Percentiles rank a stretch among this genome's conserved stretches.
phyloP scores from a whole-genome alignment of 1,140 invertebrate genomes.

The Zaprionus inermis region DNA sequence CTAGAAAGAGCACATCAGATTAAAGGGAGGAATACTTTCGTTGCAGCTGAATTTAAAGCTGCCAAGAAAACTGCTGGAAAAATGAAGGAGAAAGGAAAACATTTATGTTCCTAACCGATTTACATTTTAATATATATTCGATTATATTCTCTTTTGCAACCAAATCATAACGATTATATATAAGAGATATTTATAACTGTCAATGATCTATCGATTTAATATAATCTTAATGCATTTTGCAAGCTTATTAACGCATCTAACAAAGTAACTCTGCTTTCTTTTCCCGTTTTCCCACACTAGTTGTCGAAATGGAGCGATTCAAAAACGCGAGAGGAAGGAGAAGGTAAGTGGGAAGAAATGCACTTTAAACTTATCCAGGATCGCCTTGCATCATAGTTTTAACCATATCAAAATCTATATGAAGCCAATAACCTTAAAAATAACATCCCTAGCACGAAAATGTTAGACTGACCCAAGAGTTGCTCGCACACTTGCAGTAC shows the following conservation, averaged over 20 bases:
- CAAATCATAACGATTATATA: too few species aligned
- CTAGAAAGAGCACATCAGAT: conserved; percentile 25
- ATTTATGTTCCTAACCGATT: neutral
- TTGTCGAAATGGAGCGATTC: conserved; percentile 84
- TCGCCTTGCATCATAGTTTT: too few species aligned
- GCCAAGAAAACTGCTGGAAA: neutral
- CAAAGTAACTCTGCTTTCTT: conserved; percentile 34
- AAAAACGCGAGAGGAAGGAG: conserved; percentile 79
- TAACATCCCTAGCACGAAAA: neutral
- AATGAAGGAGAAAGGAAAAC: neutral
- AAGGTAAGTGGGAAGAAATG: conserved; percentile 59
- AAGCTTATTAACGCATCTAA: conserved; percentile 38
- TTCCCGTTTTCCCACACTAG: conserved; percentile 35
- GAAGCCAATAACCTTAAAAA: neutral
- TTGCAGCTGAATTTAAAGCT: conserved; percentile 53
- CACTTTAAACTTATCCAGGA: too few species aligned
- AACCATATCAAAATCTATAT: neutral
- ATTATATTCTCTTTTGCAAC: too few species aligned
- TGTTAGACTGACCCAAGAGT: neutral
- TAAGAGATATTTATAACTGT: too few species aligned
- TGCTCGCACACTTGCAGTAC: neutral
- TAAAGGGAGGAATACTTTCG: conserved; percentile 49
- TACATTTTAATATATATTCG: too few species aligned
- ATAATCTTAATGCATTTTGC: too few species aligned
- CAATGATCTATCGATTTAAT: too few species aligned